Base-by-base conservation (phyloP, 2,113 vertebrate genomes). In the Oncorhynchus mykiss region DNA sequence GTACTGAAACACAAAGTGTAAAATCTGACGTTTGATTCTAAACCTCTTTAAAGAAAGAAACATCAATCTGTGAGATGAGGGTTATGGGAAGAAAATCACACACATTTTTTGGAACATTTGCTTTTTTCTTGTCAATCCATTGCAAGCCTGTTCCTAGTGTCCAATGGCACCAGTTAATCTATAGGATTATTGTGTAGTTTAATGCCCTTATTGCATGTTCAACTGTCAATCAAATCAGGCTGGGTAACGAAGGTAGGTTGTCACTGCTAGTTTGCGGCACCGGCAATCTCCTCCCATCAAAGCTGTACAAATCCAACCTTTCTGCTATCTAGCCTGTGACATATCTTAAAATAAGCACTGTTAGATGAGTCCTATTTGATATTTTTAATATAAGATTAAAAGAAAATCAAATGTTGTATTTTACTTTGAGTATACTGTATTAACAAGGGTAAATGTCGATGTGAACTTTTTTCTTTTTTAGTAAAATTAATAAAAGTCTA, bases 301-400 rank as follows among this genome's bases (percentile, higher is more conserved):
- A 82, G 86, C 86, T 80, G 80, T 85, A 78, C 72, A 86, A 87
- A 88, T 79, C 81, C 86, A 82, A 86, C 84, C 78, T 90, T 87
- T 90, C 88, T 90, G 88, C 87, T 91, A 77, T 89, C 84, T 81
- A 90, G 88, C 88, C 91, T 87, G 90, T 78, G 72, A 91, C 88
- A 86, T 91, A 90, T 91, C 84, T 84, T 88, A 72, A 89, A 83
- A 87, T 88, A 91, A 91, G 86, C 92, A 93, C 91, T 91, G 91
- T 91, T 92, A 87, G 86, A 93, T 89, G 83, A 90, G 85, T 90
- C 91, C 82, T 87, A 91, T 91, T 92, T 94, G 90, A 91, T 93
- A 93, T 94, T 93, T 92, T 94, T 93, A 93, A 93, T 92, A 92
- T 92, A 93, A 91, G 85, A 91, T 89, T 85, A 83, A 89, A 92